Evolutionary conservation across 2,888 invertebrate genomes (phyloP), one percentile per base, ranked within the genome.

Genomic region (Drosophila silvestris): DNA sequence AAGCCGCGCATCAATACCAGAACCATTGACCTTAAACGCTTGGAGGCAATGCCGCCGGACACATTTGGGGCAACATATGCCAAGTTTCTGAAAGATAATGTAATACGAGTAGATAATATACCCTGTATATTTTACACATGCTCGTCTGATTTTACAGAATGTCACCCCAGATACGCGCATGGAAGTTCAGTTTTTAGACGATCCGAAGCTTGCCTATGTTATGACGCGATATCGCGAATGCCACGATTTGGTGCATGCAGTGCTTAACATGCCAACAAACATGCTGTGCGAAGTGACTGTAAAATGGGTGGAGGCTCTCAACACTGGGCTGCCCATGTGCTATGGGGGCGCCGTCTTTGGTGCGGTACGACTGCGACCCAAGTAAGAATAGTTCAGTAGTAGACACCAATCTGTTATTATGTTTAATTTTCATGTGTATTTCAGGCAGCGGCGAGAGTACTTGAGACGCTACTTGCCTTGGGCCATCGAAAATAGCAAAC

Each of bases 291-390:
- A 99, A 95, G 98, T 99, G 9, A 96, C 97, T 16, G 97, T 99
- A 7, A 99, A 99, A 94, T 99, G 99, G 98, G 96, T 99, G 58
- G 99, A 99, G 95, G 99, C 97, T 0, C 95, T 99, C 68, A 99
- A 99, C 94, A 97, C 97, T 16, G 96, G 96, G 60, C 94, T 99
- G 33, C 99, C 99, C 0, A 99, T 99, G 99, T 99, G 99, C 91
- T 95, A 98, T 73, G 96, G 96, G 61, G 99, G 97, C 28, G 99
- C 97, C 0, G 94, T 99, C 67, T 98, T 98, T 95, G 99, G 99
- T 16, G 97, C 99, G 3, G 94, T 96, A 19, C 94, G 99, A 82
- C 94, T 99, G 19, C 96, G 96, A 85, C 97, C 98, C 65, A 98
- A 97, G 93, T 93, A 75, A 88, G 41, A 47, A 10, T 1, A 39